Percentiles rank a stretch among this genome's conserved stretches.
phyloP scores from a whole-genome alignment of 2,888 invertebrate genomes.

The Metallyticus violacea region DNA sequence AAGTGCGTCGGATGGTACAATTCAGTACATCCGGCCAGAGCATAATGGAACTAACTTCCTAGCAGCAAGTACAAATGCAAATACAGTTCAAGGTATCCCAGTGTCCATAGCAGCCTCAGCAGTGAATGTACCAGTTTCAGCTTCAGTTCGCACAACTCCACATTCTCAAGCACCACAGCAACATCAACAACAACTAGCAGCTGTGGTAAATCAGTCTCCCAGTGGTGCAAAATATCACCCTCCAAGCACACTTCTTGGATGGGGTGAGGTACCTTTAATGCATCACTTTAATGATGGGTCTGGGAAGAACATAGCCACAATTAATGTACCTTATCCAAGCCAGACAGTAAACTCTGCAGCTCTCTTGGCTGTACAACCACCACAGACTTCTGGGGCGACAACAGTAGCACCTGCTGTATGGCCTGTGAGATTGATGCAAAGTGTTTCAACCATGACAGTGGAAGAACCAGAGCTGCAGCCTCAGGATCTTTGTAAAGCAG shows the following conservation, averaged over 20 bases:
- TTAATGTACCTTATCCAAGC: slow-evolving; percentile 24
- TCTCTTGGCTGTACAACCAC: slow-evolving; percentile 20
- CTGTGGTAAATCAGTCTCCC: slow-evolving; percentile 9
- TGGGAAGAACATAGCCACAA: slow-evolving; percentile 6
- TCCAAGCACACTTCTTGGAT: slow-evolving; percentile 24
- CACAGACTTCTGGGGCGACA: neutral
- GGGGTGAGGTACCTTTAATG: slow-evolving; percentile 29
- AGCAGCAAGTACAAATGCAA: neutral
- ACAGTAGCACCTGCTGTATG: slow-evolving; percentile 15
- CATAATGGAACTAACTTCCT: slow-evolving; percentile 21
- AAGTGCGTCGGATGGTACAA: slow-evolving; percentile 26
- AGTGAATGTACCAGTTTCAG: slow-evolving; percentile 9
- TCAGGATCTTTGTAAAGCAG: slow-evolving; percentile 20
- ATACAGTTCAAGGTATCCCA: slow-evolving; percentile 20
- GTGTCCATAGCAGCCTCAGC: slow-evolving; percentile 15
- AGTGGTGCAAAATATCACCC: slow-evolving; percentile 7
- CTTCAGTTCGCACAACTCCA: neutral
- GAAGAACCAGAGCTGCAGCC: slow-evolving; percentile 12
- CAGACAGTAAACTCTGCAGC: slow-evolving; percentile 12
- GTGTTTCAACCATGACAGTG: slow-evolving; percentile 16
- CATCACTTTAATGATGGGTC: slow-evolving; percentile 20
- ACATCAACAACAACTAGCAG: slow-evolving; percentile 8
- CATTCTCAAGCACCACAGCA: slow-evolving; percentile 5
- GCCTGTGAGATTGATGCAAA: slow-evolving; percentile 27
- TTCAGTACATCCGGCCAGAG: slow-evolving; percentile 32